Percentiles rank a stretch among this genome's conserved stretches.
Conservation (phyloP, 2,797 vertebrate genomes). For the Myotis daubentonii region DNA sequence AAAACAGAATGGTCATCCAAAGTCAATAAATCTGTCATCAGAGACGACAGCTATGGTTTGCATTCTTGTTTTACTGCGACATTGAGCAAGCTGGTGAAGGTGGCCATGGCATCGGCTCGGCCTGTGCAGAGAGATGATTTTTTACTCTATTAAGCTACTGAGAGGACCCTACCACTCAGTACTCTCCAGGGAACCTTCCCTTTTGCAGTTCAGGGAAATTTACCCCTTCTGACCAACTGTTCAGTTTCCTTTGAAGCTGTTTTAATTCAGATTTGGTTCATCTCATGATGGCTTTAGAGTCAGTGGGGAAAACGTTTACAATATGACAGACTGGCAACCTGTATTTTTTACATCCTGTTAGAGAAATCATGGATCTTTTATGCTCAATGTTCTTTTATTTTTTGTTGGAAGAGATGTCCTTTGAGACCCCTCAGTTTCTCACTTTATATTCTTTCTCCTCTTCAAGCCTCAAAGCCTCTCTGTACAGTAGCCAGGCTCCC, state of each 20-base stretch:
- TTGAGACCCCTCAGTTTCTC: constrained; percentile 64
- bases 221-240: constrained; percentile 79
- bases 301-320: constrained; percentile 80
- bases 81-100: constrained; percentile 76
- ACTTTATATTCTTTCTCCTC: constrained; percentile 72
- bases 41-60: constrained; percentile 66
- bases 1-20: neutral
- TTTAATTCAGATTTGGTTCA: constrained; percentile 79
- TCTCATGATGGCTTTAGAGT: constrained; percentile 67
- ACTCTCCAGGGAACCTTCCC: constrained; percentile 73
- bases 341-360: constrained; percentile 70
- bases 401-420: constrained; percentile 70
- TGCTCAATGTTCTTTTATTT: constrained; percentile 64
- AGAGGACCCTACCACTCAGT: constrained; percentile 72
- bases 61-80: constrained; percentile 78
- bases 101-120: constrained; percentile 54
- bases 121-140: constrained; percentile 66
- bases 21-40: constrained; percentile 71
- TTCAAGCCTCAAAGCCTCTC: constrained; percentile 72
- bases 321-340: constrained; percentile 74
- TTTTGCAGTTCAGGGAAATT: constrained; percentile 78
- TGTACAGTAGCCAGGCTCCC: constrained; percentile 49
- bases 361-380: constrained; percentile 72
- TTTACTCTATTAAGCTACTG: constrained; percentile 57
- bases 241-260: constrained; percentile 81